phyloP scores from a whole-genome alignment of 2,888 invertebrate genomes.

The Polydrusus tereticollis region DNA sequence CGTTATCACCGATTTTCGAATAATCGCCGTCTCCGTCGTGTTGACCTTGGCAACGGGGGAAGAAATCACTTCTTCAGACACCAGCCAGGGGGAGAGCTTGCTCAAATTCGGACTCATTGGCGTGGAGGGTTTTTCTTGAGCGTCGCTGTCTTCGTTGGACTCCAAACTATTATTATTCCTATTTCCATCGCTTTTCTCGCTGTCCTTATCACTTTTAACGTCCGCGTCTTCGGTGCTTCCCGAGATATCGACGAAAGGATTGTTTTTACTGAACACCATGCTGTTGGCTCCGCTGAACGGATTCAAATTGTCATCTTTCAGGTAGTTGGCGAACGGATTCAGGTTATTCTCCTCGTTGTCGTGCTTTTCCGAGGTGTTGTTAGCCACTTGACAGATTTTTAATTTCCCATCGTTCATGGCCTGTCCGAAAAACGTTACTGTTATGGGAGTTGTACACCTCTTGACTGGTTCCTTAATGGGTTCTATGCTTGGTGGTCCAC shows the following conservation, averaged over 20 bases:
- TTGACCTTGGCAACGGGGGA: slow-evolving; percentile 73
- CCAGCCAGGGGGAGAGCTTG: slow-evolving; percentile 87
- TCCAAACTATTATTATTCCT: slow-evolving; percentile 48
- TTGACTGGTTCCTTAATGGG: slow-evolving; percentile 59
- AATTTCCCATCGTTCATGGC: slow-evolving; percentile 58
- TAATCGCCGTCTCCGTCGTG: slow-evolving; percentile 75
- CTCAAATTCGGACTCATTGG: slow-evolving; percentile 73
- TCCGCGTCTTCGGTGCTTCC: slow-evolving; percentile 52
- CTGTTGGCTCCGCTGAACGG: slow-evolving; percentile 68
- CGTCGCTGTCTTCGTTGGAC: slow-evolving; percentile 38
- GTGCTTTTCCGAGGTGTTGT: slow-evolving; percentile 46
- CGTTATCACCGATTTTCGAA: slow-evolving; percentile 89
- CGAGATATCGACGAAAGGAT: slow-evolving; percentile 60
- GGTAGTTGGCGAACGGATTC: slow-evolving; percentile 62
- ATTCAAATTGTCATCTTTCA: slow-evolving; percentile 61
- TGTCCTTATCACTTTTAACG: slow-evolving; percentile 31
- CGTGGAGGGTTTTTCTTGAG: slow-evolving; percentile 54
- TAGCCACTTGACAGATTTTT: slow-evolving; percentile 55
- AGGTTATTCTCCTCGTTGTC: slow-evolving; percentile 54
- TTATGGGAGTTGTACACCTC: slow-evolving; percentile 70
- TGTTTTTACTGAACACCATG: slow-evolving; percentile 61
- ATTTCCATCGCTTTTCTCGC: slow-evolving; percentile 40
- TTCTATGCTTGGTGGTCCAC: slow-evolving; percentile 66
- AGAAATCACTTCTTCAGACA: slow-evolving; percentile 79
- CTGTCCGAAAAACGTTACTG: slow-evolving; percentile 72